Evolutionary conservation across 2,888 invertebrate species (phyloP), one percentile per base, ranked within the genome.

Genomic region (Epinotia demarniana): DNA sequence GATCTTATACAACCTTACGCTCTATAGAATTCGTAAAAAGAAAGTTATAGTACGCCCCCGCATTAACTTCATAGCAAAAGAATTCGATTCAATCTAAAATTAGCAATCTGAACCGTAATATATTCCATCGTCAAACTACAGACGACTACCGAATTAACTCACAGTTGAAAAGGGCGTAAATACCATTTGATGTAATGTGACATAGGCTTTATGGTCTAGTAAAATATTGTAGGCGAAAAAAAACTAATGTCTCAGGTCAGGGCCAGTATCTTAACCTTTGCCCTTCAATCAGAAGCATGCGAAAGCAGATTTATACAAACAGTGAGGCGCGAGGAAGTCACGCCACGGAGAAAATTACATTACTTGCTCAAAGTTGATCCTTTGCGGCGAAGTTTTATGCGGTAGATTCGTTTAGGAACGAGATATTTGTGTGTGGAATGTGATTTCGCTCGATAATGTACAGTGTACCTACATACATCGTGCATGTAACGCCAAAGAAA

Each of bases 231-330:
- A 55, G 6, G 12, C 53, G 33, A 71, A 53, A 33, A 53, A 33
- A 72, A 66, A 18, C 3, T 4, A 53, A 55, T 55, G 53, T 19
- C 53, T 53, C 49, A 18, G 67, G 67, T 67, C 73, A 73, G 67
- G 73, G 73, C 39, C 73, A 64, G 62, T 61, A 5, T 66, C 19
- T 33, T 49, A 39, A 73, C 73, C 67, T 73, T 49, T 67, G 53
- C 73, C 73, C 60, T 53, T 67, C 57, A 60, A 60, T 49, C 4
- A 39, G 46, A 1, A 43, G 13, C 53, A 55, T 57, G 57, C 46
- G 57, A 72, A 72, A 55, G 6, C n/a, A 18, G 49, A 62, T 18
- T 70, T 53, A 39, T 33, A 53, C n/a, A 71, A 71, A 55, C 63
- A 63, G 19, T 16, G 43, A 19, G 39, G 62, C 53, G 33, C 11